Evolutionary conservation across 2,888 invertebrate species (phyloP).

Genomic region (Euplagia quadripunctaria): DNA sequence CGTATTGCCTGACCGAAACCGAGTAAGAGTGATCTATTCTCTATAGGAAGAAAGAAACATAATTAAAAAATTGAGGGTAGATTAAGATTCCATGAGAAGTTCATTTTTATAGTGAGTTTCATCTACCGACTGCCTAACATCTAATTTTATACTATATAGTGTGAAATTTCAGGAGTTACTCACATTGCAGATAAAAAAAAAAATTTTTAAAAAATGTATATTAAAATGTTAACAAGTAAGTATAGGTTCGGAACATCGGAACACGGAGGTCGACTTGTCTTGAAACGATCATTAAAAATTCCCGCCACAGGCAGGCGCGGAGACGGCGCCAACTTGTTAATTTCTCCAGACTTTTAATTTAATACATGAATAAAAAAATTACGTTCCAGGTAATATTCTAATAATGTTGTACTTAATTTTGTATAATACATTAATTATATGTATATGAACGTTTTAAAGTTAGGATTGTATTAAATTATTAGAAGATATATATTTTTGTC

Average conservation of each 20-base stretch:
- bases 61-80: conserved; percentile 34
- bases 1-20: conserved; percentile 66
- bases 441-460: too few species aligned
- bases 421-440: background rate
- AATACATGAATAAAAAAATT: conserved; percentile 19
- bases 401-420: background rate
- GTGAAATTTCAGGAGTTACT: background rate
- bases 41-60: background rate
- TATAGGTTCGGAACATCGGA: conserved; percentile 29
- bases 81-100: conserved; percentile 6
- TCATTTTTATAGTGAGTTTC: background rate
- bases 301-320: conserved; percentile 58
- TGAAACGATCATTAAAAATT: conserved; percentile 67
- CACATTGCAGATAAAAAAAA: too few species aligned
- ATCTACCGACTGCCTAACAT: background rate
- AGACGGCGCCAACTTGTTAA: conserved; percentile 62
- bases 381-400: background rate
- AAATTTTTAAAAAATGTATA: too few species aligned
- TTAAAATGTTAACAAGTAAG: conserved; percentile 9
- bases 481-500: too few species aligned
- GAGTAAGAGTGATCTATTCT: conserved; percentile 50
- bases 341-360: conserved; percentile 37
- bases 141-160: background rate
- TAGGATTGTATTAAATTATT: too few species aligned
- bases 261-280: conserved; percentile 63